These are phyloP conservation scores for Aurelia coerulea DNA, from an alignment of 30 jellyfish, hydroid and myxozoan genomes.

Conservation along the genomic window DNA sequence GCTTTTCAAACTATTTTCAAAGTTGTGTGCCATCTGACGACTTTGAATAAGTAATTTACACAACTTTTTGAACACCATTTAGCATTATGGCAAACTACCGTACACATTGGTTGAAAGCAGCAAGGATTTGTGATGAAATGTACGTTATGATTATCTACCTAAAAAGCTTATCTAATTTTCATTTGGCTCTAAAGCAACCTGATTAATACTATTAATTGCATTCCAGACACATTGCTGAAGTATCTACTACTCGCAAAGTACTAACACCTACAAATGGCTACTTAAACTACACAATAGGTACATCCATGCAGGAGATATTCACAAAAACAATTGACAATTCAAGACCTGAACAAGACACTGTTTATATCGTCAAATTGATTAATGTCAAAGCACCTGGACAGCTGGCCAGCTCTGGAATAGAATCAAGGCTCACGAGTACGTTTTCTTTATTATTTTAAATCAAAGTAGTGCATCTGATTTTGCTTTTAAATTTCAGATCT, in stretches of 20 bases:
- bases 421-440: constrained; percentile 60
- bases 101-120: no score
- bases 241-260: constrained; percentile 12
- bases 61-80: no score
- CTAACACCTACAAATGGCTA: constrained; percentile 70
- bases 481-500: no score
- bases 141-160: no score
- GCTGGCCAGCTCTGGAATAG: constrained; percentile 17
- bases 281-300: constrained; percentile 41
- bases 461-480: no score
- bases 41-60: no score
- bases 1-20: no score
- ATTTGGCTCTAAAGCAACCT: not conserved
- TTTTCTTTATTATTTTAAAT: not conserved
- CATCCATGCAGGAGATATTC: constrained; percentile 17
- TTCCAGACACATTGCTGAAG: constrained; percentile 52
- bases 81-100: no score
- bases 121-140: no score
- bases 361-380: constrained; percentile 43
- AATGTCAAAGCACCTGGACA: constrained; percentile 65
- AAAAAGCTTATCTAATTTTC: not conserved
- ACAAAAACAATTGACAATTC: constrained; percentile 64
- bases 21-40: no score
- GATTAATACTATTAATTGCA: not conserved
- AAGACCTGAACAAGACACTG: constrained; percentile 63